Evolutionary conservation across 2,113 vertebrate genomes (phyloP), one percentile per base, ranked within the genome.

Genomic region (Charadrius vociferus): DNA sequence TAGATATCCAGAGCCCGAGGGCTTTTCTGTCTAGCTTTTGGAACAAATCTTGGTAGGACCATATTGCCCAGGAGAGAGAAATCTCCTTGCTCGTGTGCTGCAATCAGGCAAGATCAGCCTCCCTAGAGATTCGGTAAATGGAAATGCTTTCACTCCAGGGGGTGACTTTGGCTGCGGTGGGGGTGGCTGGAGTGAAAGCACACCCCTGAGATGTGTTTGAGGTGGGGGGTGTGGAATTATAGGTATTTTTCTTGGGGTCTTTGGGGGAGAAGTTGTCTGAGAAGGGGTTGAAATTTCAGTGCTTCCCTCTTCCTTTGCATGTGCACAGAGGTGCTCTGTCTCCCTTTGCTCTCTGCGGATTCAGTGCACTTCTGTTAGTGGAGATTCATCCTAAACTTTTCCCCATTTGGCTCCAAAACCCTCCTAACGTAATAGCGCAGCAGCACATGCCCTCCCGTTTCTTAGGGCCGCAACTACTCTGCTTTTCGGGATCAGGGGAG

Each of bases 101-200:
- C 14, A 15, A 12, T 5, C 2, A 3, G 72, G 32, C 12, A 34
- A 58, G 41, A 26, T 39, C 52, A 74, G 32, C 59, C 29, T 50
- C 53, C 41, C 47, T 22, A 4, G 1, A 32, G 29, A 9, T 39
- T 14, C 1, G 0, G 19, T 7, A 14, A 5, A 8, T 16, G 19
- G 43, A 37, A 78, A 72, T 32, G 63, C 56, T 68, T 50, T 83
- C 32, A 1, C 37, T 37, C 21, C 22, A 30, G 50, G 21, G 21
- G 1, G 4, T 22, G 47, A 21, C 12, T 81, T 26, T 47, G 58
- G 17, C 41, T 62, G n/a, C 1, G 1, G 11, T 19, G 6, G 15
- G 9, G 36, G 29, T 24, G 47, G 17, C 52, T 37, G 73, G 21
- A 59, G 61, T 13, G 30, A 59, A 91, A 78, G 30, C 50, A 81